Percentiles rank a stretch among this genome's conserved stretches.
phyloP scores from a whole-genome alignment of 2,888 invertebrate species.

The Nomada goodeniana region DNA sequence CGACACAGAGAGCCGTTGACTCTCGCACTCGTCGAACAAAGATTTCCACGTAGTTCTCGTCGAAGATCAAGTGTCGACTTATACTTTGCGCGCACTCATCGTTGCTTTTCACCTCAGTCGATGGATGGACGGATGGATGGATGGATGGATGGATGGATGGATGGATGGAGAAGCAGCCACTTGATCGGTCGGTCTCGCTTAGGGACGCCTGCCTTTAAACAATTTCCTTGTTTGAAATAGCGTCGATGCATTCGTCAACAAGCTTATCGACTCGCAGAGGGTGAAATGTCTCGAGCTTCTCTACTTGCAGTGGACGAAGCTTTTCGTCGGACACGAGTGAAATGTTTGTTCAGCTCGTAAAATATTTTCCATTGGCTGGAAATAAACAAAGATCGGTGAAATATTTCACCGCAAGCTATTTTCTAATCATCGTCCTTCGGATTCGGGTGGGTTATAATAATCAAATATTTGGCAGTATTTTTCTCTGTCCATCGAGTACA shows the following conservation, averaged over 20 bases:
- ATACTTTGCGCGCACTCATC: conserved; percentile 42
- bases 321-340: neutral
- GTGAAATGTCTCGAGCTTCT: conserved; percentile 35
- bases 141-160: conserved; percentile 19
- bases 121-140: conserved; percentile 16
- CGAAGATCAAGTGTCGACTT: conserved; percentile 58
- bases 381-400: no score
- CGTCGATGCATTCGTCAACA: conserved; percentile 20
- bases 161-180: conserved; percentile 38
- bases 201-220: conserved; percentile 49
- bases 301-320: neutral
- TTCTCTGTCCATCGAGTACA: no score
- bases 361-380: no score
- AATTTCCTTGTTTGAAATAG: conserved; percentile 45
- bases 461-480: no score
- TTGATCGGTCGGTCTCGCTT: conserved; percentile 43
- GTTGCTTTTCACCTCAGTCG: conserved; percentile 33
- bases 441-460: no score
- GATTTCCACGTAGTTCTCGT: conserved; percentile 46
- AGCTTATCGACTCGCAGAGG: conserved; percentile 23
- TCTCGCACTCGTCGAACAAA: conserved; percentile 37
- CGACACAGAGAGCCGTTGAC: conserved; percentile 41
- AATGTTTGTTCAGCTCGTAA: neutral
- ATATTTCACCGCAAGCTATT: no score
- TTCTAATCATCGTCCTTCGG: no score